phyloP scores from a whole-genome alignment of 2,888 invertebrate genomes.

The Plagiodera versicolora region DNA sequence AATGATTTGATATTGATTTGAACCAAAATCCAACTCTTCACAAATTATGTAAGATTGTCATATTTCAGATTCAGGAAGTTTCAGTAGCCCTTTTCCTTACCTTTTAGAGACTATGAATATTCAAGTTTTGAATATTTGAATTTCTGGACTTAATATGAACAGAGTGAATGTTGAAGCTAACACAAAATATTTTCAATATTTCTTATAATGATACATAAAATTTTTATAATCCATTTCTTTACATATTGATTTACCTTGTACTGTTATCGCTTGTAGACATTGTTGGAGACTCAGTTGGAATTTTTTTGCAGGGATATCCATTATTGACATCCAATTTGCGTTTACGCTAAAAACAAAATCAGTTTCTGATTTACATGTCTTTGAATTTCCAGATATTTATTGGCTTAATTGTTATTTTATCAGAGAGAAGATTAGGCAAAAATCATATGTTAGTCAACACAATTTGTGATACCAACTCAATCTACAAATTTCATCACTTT shows the following conservation, averaged over 20 bases:
- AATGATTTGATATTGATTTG: too few species aligned
- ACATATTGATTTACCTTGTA: neutral
- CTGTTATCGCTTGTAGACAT: constrained; percentile 11
- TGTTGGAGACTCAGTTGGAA: constrained; percentile 27
- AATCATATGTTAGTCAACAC: constrained; percentile 43
- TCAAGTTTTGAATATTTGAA: too few species aligned
- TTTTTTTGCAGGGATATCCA: constrained; percentile 60
- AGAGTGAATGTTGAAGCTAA: too few species aligned
- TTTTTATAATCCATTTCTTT: too few species aligned
- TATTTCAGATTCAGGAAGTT: too few species aligned
- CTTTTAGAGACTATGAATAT: too few species aligned
- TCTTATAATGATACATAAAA: too few species aligned
- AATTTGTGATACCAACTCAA: constrained; percentile 41
- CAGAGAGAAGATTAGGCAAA: constrained; percentile 55
- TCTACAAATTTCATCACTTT: constrained; percentile 28
- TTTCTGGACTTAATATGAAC: too few species aligned
- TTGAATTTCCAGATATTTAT: neutral
- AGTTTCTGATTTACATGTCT: neutral
- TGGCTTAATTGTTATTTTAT: constrained; percentile 18
- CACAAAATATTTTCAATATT: too few species aligned
- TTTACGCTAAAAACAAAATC: constrained; percentile 52
- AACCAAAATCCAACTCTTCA: too few species aligned
- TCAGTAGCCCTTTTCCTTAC: too few species aligned
- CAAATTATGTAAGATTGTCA: too few species aligned
- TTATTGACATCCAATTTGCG: constrained; percentile 56